Conservation (phyloP, 2,888 invertebrate genomes). For the Trisateles emortualis region DNA sequence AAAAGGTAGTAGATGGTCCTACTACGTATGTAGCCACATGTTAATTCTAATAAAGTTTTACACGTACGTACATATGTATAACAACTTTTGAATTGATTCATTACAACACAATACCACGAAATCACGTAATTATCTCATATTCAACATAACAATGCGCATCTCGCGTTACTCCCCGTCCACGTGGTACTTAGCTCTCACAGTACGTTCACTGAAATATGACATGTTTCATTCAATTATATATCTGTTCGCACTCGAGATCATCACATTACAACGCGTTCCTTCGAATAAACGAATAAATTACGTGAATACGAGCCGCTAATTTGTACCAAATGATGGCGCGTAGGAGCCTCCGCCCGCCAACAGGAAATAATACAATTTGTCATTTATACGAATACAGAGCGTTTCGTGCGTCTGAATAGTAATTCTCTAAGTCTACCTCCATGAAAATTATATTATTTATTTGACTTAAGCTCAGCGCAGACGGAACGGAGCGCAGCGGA, state of each 20-base stretch:
- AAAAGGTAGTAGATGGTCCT: no score
- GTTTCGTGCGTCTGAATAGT: no score
- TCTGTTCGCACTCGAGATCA: not conserved
- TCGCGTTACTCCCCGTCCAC: not conserved
- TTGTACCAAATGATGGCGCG: not conserved
- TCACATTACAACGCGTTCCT: conserved; percentile 1
- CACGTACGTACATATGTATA: no score
- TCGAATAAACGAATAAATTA: conserved; percentile 1
- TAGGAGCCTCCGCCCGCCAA: not conserved
- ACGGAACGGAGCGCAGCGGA: no score
- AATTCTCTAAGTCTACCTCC: no score
- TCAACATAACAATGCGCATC: not conserved
- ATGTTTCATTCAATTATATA: conserved; percentile 6
- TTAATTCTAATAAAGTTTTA: no score
- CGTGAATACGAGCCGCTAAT: not conserved
- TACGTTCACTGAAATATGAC: conserved; percentile 3
- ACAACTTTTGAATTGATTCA: not conserved
- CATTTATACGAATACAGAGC: no score
- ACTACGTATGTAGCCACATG: no score
- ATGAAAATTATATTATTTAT: no score
- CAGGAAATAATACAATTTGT: not conserved
- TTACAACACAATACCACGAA: not conserved
- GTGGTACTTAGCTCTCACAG: not conserved
- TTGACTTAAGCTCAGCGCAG: no score
- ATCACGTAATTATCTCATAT: not conserved